A percentile compares a stretch with the other conserved stretches of the same genome.
Conservation (phyloP, 2,888 invertebrate species). For the Ferrisia virgata region DNA sequence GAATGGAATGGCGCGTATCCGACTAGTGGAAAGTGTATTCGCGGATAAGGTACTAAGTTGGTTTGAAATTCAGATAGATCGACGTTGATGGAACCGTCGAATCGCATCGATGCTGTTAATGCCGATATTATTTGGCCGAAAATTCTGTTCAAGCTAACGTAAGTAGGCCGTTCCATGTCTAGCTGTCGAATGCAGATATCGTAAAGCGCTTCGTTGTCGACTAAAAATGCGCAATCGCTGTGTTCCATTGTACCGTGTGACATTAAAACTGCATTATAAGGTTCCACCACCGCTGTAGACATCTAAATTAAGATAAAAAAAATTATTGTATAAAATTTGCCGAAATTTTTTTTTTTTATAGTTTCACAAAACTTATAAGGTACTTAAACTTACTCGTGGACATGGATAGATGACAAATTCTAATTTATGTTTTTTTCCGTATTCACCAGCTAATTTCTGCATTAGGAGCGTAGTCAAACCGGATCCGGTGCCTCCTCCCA, state of each 20-base stretch:
- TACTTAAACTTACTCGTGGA: slow-evolving; percentile 57
- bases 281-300: slow-evolving; percentile 36
- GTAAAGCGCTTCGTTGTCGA: no score
- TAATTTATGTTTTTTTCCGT: slow-evolving; percentile 64
- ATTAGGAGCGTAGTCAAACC: slow-evolving; percentile 65
- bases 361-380: no score
- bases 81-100: slow-evolving; percentile 38
- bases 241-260: no score
- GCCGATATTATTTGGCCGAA: slow-evolving; percentile 35
- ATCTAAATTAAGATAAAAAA: slow-evolving; percentile 59
- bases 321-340: not conserved
- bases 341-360: not conserved
- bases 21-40: slow-evolving; percentile 28
- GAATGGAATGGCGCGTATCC: slow-evolving; percentile 29
- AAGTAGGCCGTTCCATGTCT: no score
- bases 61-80: slow-evolving; percentile 34
- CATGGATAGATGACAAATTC: slow-evolving; percentile 67
- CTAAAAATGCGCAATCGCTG: no score
- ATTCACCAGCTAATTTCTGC: slow-evolving; percentile 64
- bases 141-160: slow-evolving; percentile 28
- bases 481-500: slow-evolving; percentile 62
- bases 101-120: slow-evolving; percentile 33
- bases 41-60: slow-evolving; percentile 32
- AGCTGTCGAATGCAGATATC: no score
- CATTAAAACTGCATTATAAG: slow-evolving; percentile 35